Evolutionary conservation across 1,140 invertebrate species (phyloP).

Genomic region (Zaprionus capensis): DNA sequence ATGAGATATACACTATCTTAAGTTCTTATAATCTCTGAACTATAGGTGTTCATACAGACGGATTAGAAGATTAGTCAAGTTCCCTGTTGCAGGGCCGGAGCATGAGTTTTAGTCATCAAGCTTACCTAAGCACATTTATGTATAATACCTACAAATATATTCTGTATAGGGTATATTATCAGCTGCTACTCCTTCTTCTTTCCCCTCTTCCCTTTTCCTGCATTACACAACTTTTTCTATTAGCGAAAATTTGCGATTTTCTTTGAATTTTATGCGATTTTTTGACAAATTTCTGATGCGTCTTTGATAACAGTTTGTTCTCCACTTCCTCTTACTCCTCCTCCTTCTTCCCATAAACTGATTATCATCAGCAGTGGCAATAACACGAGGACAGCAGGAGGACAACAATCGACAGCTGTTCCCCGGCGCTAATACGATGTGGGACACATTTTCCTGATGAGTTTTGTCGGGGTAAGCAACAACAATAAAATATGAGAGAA

Average conservation of each 20-base stretch:
- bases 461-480: slow-evolving; percentile 36
- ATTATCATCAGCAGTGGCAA: slow-evolving; percentile 51
- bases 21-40: no score
- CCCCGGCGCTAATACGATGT: slow-evolving; percentile 22
- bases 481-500: slow-evolving; percentile 40
- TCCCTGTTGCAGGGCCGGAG: no score
- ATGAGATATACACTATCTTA: no score
- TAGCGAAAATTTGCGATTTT: slow-evolving; percentile 51
- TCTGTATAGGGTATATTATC: slow-evolving; percentile 8
- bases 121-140: no score
- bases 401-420: slow-evolving; percentile 51
- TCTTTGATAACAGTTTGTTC: slow-evolving; percentile 72
- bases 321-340: slow-evolving; percentile 14
- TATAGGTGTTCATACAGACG: no score
- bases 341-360: slow-evolving; percentile 25
- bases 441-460: slow-evolving; percentile 62
- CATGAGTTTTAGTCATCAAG: no score
- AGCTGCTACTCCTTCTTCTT: background rate
- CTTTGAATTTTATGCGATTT: slow-evolving; percentile 43
- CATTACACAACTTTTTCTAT: slow-evolving; percentile 68
- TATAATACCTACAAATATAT: background rate
- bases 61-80: no score
- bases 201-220: background rate
- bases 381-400: background rate
- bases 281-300: slow-evolving; percentile 76